Evolutionary conservation across 2,888 invertebrate species (phyloP).

Genomic region (Corbicula japonica): DNA sequence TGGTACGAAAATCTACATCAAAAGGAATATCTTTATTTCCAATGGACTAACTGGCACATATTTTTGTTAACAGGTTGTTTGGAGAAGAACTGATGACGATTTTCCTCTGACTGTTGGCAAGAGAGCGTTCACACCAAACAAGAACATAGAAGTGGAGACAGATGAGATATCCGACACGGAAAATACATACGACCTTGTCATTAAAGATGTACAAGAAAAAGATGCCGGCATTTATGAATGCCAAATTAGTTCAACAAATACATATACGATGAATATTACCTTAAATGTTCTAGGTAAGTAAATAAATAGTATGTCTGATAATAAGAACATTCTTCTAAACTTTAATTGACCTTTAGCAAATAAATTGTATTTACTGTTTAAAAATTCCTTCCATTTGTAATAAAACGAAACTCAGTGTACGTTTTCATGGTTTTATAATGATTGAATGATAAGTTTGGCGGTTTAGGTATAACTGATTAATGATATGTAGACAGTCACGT

Average conservation of each 20-base stretch:
- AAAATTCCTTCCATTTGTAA: no score
- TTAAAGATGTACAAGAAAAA: slow-evolving; percentile 49
- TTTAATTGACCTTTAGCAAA: background rate
- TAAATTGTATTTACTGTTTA: no score
- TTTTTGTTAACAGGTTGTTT: slow-evolving; percentile 66
- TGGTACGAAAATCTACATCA: no score
- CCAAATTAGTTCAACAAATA: slow-evolving; percentile 65
- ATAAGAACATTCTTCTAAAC: background rate
- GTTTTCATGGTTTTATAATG: no score
- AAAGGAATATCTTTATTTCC: no score
- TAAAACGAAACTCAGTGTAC: no score
- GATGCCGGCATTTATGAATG: slow-evolving; percentile 71
- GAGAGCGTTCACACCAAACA: slow-evolving; percentile 56
- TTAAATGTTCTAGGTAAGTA: slow-evolving; percentile 66
- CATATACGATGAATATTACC: slow-evolving; percentile 56
- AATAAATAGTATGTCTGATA: background rate
- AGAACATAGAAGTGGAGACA: slow-evolving; percentile 55
- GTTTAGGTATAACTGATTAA: no score
- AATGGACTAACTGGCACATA: no score
- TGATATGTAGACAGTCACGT: no score
- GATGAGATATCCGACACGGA: slow-evolving; percentile 37
- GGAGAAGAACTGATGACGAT: slow-evolving; percentile 59
- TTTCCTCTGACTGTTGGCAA: slow-evolving; percentile 64
- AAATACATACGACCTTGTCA: slow-evolving; percentile 61
- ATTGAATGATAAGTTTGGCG: no score